phyloP scores from a whole-genome alignment of 2,113 vertebrate genomes.

The Cervus canadensis region DNA sequence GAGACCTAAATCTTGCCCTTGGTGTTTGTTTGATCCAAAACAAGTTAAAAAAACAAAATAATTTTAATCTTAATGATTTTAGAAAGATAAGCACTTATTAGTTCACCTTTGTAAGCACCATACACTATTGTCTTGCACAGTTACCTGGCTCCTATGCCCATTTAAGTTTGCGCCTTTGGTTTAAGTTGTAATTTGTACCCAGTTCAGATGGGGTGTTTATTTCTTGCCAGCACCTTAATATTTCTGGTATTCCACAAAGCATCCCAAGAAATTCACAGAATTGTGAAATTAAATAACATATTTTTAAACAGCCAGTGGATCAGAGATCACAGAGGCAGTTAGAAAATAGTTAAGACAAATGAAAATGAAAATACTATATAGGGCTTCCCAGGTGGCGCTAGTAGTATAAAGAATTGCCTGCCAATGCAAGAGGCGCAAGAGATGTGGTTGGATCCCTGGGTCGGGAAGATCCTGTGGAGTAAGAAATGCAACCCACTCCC shows the following conservation, averaged over 20 bases:
- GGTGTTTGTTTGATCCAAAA: not conserved
- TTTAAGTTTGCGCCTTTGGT: not conserved
- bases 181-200: not conserved
- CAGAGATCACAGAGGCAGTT: not conserved
- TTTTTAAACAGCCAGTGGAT: not conserved
- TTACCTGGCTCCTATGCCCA: not conserved
- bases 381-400: not conserved
- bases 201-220: not conserved
- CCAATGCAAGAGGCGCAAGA: not conserved
- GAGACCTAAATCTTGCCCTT: not conserved
- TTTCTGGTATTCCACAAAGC: not conserved
- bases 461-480: not conserved
- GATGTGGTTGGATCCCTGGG: not conserved
- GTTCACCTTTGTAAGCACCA: not conserved
- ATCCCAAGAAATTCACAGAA: not conserved
- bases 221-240: not conserved
- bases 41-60: not conserved
- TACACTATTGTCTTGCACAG: not conserved
- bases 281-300: not conserved
- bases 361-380: not conserved
- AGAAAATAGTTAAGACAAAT: not conserved
- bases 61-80: not conserved
- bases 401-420: not conserved
- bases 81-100: not conserved
- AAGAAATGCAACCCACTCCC: not conserved